Conservation (phyloP, 2,888 invertebrate genomes). For the Drepanosiphum platanoidis region DNA sequence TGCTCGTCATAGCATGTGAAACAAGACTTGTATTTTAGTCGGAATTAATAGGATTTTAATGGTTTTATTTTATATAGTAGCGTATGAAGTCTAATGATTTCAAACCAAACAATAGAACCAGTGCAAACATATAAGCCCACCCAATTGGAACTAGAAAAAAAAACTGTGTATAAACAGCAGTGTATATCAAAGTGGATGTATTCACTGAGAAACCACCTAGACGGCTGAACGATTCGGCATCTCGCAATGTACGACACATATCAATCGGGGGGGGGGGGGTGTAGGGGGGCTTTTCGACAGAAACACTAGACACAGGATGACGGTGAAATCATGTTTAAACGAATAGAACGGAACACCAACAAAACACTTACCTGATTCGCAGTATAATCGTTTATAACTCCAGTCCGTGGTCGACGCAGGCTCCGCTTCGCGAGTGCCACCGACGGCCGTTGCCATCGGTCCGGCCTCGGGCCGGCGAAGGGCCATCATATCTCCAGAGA, state of each 20-base stretch:
- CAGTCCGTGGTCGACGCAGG: neutral
- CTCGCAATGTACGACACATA: neutral
- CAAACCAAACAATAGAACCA: neutral
- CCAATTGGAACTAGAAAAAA: neutral
- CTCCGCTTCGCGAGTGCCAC: neutral
- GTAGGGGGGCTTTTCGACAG: neutral
- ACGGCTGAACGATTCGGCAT: neutral
- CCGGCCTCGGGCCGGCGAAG: neutral
- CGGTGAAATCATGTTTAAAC: conserved; percentile 29
- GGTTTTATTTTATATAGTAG: neutral
- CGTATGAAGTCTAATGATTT: neutral
- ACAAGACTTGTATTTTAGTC: neutral
- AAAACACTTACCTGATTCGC: conserved; percentile 47
- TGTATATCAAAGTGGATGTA: conserved; percentile 6
- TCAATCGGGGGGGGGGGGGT: no score
- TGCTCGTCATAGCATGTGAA: neutral
- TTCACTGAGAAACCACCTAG: conserved; percentile 53
- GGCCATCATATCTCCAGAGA: neutral
- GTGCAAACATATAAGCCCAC: neutral
- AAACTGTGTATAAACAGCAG: neutral
- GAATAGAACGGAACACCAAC: neutral
- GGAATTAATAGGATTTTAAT: neutral
- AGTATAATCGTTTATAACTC: neutral
- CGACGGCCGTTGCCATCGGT: neutral
- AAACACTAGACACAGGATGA: neutral